A percentile compares a stretch with the other conserved stretches of the same genome.
These are phyloP conservation scores for Liposcelis brunnea DNA, from an alignment of 2,888 invertebrate genomes.

Conservation along the genomic window DNA sequence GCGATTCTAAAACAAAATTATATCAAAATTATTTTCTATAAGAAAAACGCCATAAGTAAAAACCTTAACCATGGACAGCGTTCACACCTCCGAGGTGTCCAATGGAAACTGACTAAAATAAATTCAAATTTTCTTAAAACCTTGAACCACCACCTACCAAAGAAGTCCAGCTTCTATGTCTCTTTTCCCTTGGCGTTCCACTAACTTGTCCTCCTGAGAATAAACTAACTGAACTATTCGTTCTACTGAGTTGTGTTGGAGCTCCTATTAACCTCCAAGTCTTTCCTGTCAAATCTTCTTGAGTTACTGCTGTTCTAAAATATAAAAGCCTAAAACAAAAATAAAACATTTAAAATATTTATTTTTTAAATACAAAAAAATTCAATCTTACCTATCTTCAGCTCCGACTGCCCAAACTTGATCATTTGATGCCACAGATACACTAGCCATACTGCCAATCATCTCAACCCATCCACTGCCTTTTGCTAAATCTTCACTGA, in stretches of 20 bases:
- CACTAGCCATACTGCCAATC: conserved; percentile 63
- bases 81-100: not conserved
- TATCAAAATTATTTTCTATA: not conserved
- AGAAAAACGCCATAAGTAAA: not conserved
- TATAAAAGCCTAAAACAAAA: conserved; percentile 35
- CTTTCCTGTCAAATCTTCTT: conserved; percentile 65
- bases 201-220: conserved; percentile 31
- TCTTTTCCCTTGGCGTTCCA: conserved; percentile 28
- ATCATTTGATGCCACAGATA: conserved; percentile 75
- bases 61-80: too few relatives aligned
- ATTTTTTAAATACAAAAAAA: not conserved
- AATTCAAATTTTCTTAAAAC: too few relatives aligned
- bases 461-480: conserved; percentile 83
- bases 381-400: conserved; percentile 41
- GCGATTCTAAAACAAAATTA: conserved; percentile 6
- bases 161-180: conserved; percentile 52
- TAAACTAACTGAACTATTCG: conserved; percentile 62
- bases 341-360: not conserved
- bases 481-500: conserved; percentile 56
- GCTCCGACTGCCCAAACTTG: conserved; percentile 78
- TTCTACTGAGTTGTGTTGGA: conserved; percentile 64
- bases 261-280: conserved; percentile 69
- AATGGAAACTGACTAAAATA: conserved; percentile 6
- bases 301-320: conserved; percentile 57
- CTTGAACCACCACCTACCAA: conserved; percentile 25